phyloP scores from a whole-genome alignment of 1,140 invertebrate species.

The Elymnias hypermnestra region DNA sequence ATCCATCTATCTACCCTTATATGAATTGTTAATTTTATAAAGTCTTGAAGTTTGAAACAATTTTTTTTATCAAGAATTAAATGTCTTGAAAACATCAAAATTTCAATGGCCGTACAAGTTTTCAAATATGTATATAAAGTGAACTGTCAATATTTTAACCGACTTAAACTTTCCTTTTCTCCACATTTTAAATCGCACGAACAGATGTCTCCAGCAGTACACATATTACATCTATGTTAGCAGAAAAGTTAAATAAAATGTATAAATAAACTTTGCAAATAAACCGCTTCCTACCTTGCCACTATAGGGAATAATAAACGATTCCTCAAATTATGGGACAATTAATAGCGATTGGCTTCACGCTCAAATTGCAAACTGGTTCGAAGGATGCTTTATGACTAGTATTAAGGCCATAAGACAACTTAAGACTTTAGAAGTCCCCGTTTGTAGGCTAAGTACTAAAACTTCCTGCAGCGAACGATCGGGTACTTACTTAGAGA shows the following conservation, averaged over 20 bases:
- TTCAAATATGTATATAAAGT: too few species aligned
- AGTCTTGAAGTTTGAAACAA: too few species aligned
- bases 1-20: too few species aligned
- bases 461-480: slow-evolving; percentile 3
- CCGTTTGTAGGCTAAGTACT: slow-evolving; percentile 6
- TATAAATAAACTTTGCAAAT: not conserved
- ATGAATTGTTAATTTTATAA: too few species aligned
- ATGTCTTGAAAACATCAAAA: too few species aligned
- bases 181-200: too few species aligned
- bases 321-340: not conserved
- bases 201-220: too few species aligned
- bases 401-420: slow-evolving; percentile 6
- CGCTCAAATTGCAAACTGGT: slow-evolving; percentile 5
- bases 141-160: too few species aligned
- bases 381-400: slow-evolving; percentile 4
- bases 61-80: too few species aligned
- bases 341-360: slow-evolving; percentile 5
- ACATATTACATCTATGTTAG: not conserved
- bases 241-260: not conserved
- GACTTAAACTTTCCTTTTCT: too few species aligned
- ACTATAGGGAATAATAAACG: not conserved
- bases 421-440: slow-evolving; percentile 2
- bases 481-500: slow-evolving; percentile 5
- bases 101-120: too few species aligned
- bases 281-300: too few species aligned